phyloP scores from a whole-genome alignment of 53 echinoderm and acorn worm species.

The Glandiceps talaboti region DNA sequence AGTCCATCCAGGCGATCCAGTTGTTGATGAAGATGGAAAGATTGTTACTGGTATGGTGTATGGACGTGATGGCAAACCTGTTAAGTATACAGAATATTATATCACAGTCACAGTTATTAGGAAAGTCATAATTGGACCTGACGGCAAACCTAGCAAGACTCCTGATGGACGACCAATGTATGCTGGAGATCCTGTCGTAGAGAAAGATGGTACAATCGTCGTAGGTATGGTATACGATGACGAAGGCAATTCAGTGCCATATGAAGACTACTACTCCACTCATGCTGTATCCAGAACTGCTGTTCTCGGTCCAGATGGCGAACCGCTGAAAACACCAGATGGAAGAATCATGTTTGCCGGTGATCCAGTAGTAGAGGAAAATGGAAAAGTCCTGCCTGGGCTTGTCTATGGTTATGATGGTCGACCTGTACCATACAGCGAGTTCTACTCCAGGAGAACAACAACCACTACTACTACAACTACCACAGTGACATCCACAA shows the following conservation, averaged over 20 bases:
- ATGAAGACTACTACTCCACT: not conserved
- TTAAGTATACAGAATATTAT: conserved; percentile 4
- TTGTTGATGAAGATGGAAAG: conserved; percentile 46
- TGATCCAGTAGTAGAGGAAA: conserved; percentile 41
- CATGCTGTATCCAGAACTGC: not conserved
- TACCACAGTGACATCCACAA: not conserved
- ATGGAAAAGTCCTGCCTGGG: conserved; percentile 41
- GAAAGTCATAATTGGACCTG: conserved; percentile 3
- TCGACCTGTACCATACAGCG: conserved; percentile 19
- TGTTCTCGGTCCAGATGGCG: not conserved
- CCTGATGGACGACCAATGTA: conserved; percentile 37
- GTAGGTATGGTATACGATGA: conserved; percentile 53
- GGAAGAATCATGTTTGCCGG: conserved; percentile 31
- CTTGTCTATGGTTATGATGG: conserved; percentile 61
- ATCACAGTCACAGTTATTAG: not conserved
- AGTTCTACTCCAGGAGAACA: not conserved
- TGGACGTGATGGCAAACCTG: conserved; percentile 43
- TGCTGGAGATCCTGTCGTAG: conserved; percentile 32
- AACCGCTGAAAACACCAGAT: conserved; percentile 32
- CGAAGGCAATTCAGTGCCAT: conserved; percentile 35
- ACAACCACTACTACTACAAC: not conserved
- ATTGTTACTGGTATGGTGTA: conserved; percentile 50
- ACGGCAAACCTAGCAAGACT: conserved; percentile 25
- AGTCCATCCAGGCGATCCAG: conserved; percentile 31
- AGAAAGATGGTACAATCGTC: conserved; percentile 48